phyloP scores from a whole-genome alignment of 2,888 invertebrate genomes.

The Megalurothrips usitatus region DNA sequence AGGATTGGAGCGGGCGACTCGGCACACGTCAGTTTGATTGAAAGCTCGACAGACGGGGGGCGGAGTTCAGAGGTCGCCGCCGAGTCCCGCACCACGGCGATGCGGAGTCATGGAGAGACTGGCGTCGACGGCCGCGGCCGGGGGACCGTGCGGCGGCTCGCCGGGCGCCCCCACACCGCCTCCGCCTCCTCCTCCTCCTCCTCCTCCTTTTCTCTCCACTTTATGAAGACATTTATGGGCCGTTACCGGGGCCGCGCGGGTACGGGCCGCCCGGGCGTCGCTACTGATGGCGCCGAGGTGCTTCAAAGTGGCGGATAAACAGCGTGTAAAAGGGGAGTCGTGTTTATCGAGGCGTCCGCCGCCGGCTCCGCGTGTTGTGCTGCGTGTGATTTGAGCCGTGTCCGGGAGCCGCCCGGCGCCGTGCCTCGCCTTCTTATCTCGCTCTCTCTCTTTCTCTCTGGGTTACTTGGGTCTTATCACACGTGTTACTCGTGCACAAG shows the following conservation, averaged over 20 bases:
- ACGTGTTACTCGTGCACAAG: too few species aligned
- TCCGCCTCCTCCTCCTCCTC: constrained; percentile 24
- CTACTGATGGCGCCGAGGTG: too few species aligned
- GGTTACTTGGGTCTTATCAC: too few species aligned
- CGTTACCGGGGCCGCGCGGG: constrained; percentile 3
- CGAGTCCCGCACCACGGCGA: not conserved
- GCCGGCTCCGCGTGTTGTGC: too few species aligned
- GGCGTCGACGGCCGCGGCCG: too few species aligned
- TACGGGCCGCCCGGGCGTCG: not conserved
- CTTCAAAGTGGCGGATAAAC: too few species aligned
- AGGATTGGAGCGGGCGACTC: not conserved
- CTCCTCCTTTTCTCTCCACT: not conserved
- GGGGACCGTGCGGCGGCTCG: not conserved
- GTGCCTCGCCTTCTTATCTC: not conserved
- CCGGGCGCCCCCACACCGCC: not conserved
- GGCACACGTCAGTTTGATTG: constrained; percentile 1
- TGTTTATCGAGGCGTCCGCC: not conserved
- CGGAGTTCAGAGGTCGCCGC: not conserved
- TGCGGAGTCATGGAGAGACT: constrained; percentile 18
- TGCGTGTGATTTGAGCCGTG: not conserved
- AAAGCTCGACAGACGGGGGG: not conserved
- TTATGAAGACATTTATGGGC: constrained; percentile 26
- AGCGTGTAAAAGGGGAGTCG: too few species aligned
- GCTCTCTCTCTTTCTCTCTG: not conserved
- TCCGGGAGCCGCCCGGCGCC: not conserved